phyloP scores from a whole-genome alignment of 2,113 vertebrate genomes.

The Strix aluco region DNA sequence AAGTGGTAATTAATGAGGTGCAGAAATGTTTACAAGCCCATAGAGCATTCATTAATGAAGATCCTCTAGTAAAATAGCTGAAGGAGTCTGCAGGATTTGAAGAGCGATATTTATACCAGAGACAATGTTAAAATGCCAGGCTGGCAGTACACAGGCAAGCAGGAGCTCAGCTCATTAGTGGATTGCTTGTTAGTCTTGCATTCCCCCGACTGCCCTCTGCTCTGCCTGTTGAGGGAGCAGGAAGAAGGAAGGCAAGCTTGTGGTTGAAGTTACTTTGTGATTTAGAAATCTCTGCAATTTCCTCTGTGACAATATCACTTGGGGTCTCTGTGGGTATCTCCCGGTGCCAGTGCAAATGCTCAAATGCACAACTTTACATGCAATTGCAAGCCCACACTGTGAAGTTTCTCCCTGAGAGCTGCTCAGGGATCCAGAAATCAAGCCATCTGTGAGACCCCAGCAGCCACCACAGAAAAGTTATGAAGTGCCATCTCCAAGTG shows the following conservation, averaged over 20 bases:
- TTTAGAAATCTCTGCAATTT: not conserved
- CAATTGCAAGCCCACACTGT: fast-evolving
- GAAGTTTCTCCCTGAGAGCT: not conserved
- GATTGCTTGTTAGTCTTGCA: not conserved
- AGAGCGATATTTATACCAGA: not conserved
- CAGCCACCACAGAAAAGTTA: not conserved
- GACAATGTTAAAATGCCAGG: not conserved
- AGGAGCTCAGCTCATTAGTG: fast-evolving
- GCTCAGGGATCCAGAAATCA: not conserved
- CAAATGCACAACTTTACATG: not conserved
- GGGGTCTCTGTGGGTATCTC: not conserved
- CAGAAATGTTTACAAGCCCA: conserved; percentile 27
- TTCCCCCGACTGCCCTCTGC: not conserved
- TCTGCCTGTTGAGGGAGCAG: not conserved
- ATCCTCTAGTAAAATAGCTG: not conserved
- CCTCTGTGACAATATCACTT: no score
- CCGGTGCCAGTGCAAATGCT: not conserved
- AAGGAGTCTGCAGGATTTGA: not conserved
- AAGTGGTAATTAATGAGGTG: not conserved
- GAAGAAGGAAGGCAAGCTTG: not conserved
- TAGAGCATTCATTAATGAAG: not conserved
- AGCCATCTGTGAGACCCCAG: not conserved
- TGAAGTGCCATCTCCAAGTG: not conserved
- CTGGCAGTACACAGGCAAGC: not conserved
- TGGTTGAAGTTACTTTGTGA: not conserved